phyloP scores from a whole-genome alignment of 2,113 vertebrate genomes.

The Calyptomena viridis region DNA sequence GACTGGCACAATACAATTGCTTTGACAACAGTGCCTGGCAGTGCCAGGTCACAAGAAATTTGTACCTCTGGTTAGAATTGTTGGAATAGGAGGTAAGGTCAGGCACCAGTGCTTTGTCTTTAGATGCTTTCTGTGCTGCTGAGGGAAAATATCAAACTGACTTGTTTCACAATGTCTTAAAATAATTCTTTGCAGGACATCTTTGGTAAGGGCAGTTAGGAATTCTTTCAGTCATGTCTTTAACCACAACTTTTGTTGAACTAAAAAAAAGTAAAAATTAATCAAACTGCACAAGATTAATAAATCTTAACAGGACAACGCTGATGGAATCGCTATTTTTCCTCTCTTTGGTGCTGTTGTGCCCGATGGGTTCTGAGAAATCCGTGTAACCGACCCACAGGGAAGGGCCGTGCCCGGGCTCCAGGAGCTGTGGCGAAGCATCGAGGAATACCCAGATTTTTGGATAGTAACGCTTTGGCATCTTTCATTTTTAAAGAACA shows the following conservation, averaged over 20 bases:
- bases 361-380: no score
- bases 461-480: neutral
- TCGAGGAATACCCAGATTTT: neutral
- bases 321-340: accelerated
- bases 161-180: neutral
- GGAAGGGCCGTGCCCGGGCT: accelerated
- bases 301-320: neutral
- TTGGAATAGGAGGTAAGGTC: neutral
- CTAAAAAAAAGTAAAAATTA: neutral
- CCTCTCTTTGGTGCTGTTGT: neutral
- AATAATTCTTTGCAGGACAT: neutral
- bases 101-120: neutral
- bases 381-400: neutral
- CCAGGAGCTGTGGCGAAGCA: neutral
- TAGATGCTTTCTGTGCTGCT: neutral
- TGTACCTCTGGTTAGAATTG: neutral
- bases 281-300: neutral
- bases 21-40: neutral
- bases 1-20: neutral
- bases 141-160: neutral
- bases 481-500: neutral
- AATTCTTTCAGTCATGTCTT: neutral
- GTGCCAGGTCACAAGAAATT: neutral
- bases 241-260: neutral
- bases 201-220: neutral